These are phyloP conservation scores for Pampus argenteus DNA, from an alignment of 2,797 vertebrate species.

Conservation along the genomic window DNA sequence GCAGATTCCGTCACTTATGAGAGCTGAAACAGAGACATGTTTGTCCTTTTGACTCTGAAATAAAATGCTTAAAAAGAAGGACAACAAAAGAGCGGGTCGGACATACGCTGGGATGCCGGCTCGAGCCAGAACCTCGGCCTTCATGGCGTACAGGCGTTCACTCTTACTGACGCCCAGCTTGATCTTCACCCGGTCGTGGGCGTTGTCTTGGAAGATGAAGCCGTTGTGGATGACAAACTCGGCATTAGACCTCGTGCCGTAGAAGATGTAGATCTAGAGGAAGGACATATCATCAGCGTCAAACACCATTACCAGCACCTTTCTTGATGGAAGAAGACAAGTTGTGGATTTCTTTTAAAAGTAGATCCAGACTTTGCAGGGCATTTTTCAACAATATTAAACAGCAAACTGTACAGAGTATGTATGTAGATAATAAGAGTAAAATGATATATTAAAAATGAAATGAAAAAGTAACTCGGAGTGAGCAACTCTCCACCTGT, in stretches of 20 bases:
- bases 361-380: background rate
- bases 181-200: slow-evolving; percentile 98
- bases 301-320: background rate
- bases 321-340: background rate
- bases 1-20: background rate
- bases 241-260: slow-evolving; percentile 97
- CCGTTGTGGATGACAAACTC: slow-evolving; percentile 99
- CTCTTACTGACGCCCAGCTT: slow-evolving; percentile 99
- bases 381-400: background rate
- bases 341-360: background rate
- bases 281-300: slow-evolving; percentile 23
- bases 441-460: too few relatives aligned
- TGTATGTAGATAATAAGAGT: too few relatives aligned
- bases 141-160: slow-evolving; percentile 98
- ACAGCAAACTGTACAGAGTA: too few relatives aligned
- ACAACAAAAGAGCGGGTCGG: background rate
- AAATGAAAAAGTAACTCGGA: too few relatives aligned
- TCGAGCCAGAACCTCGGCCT: slow-evolving; percentile 96
- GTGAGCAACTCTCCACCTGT: slow-evolving; percentile 85
- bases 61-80: background rate
- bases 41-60: background rate
- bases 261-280: slow-evolving; percentile 98
- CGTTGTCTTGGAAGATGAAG: slow-evolving; percentile 98
- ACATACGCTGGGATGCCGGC: slow-evolving; percentile 98
- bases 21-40: background rate